These are phyloP conservation scores for Eucriotettix oculatus DNA, from an alignment of 2,888 invertebrate species.

Conservation along the genomic window DNA sequence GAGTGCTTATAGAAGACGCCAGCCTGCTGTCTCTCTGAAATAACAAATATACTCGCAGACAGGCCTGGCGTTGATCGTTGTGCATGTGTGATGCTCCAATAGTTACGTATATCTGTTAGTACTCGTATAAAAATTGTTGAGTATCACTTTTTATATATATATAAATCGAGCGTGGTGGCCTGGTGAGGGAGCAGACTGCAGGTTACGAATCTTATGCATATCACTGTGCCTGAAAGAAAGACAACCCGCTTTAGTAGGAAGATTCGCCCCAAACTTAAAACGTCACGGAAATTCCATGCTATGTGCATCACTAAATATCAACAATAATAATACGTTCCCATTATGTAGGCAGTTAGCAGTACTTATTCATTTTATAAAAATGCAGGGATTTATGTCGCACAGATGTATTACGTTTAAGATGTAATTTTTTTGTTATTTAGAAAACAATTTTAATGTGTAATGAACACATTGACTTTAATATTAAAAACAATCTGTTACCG, in stretches of 20 bases:
- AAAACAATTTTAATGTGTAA: too few relatives aligned
- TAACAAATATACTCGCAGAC: neutral
- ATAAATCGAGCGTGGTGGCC: too few relatives aligned
- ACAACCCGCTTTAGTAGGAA: slow-evolving; percentile 10
- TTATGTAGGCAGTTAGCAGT: too few relatives aligned
- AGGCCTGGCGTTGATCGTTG: neutral
- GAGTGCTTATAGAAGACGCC: too few relatives aligned
- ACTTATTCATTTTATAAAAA: too few relatives aligned
- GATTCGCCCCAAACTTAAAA: neutral
- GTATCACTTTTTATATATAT: neutral
- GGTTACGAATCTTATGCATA: slow-evolving; percentile 9
- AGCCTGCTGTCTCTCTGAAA: too few relatives aligned
- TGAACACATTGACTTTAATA: too few relatives aligned
- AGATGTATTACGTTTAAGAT: too few relatives aligned
- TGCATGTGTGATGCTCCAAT: neutral
- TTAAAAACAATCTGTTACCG: too few relatives aligned
- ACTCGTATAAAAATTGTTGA: neutral
- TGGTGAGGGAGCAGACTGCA: neutral
- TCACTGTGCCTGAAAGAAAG: slow-evolving; percentile 15
- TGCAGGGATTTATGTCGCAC: too few relatives aligned
- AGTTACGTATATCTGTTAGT: neutral
- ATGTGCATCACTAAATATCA: neutral
- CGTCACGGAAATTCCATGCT: neutral
- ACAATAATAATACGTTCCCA: too few relatives aligned
- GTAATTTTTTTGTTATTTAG: too few relatives aligned